A percentile compares a stretch with the other conserved stretches of the same genome.
These are phyloP conservation scores for Bellardia bayeri DNA, from an alignment of 2,888 invertebrate species.

Conservation along the genomic window DNA sequence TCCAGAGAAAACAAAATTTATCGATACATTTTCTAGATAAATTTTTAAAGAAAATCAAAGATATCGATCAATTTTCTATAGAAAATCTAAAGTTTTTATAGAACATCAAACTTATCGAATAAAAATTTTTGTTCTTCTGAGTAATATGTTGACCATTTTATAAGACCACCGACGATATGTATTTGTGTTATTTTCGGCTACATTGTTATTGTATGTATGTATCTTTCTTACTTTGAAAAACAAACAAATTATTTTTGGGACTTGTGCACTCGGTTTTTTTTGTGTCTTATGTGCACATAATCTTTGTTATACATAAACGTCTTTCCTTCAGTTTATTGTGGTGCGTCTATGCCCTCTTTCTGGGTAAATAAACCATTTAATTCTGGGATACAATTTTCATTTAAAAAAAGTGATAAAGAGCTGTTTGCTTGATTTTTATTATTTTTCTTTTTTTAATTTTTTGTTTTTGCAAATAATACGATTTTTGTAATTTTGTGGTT, in stretches of 20 bases:
- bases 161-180: too few relatives aligned
- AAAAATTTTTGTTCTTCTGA: too few relatives aligned
- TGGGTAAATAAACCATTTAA: background rate
- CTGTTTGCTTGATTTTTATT: background rate
- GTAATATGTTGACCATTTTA: too few relatives aligned
- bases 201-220: background rate
- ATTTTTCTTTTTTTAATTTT: background rate
- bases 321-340: slow-evolving; percentile 26
- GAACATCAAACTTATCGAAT: too few relatives aligned
- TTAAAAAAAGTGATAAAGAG: slow-evolving; percentile 15
- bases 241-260: slow-evolving; percentile 17
- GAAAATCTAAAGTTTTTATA: background rate
- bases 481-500: slow-evolving; percentile 56
- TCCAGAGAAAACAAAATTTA: background rate
- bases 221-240: background rate
- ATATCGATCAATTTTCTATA: background rate
- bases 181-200: background rate
- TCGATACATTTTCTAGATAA: background rate
- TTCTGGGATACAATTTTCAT: background rate
- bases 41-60: background rate
- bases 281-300: background rate
- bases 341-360: background rate
- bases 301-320: background rate
- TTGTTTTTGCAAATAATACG: slow-evolving; percentile 28
- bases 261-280: slow-evolving; percentile 17